These are phyloP conservation scores for Andricus quercusramuli DNA, from an alignment of 2,888 invertebrate genomes.

Conservation along the genomic window DNA sequence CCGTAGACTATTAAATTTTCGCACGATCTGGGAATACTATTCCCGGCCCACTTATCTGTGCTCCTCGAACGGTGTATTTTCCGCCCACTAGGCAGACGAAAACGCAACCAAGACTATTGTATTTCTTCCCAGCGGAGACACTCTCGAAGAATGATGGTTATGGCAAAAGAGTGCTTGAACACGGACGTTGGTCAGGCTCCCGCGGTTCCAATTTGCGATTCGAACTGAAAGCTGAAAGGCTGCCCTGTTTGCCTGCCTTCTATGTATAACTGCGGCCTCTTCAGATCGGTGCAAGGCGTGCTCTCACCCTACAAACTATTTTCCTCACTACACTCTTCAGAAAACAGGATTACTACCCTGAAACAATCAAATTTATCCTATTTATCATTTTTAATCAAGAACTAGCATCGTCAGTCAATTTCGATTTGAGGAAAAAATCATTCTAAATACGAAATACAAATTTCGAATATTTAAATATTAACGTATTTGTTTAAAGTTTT, in stretches of 20 bases:
- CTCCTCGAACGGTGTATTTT: conserved; percentile 19
- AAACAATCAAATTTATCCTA: neutral
- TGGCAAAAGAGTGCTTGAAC: conserved; percentile 76
- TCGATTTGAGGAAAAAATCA: no score
- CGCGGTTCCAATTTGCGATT: conserved; percentile 71
- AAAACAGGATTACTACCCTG: neutral
- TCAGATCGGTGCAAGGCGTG: conserved; percentile 2
- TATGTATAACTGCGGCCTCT: conserved; percentile 9
- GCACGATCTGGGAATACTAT: neutral
- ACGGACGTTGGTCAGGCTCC: conserved; percentile 77
- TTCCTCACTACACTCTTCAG: neutral
- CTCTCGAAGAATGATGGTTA: conserved; percentile 73
- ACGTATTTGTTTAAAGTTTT: no score
- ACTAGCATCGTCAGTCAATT: no score
- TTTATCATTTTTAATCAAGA: neutral
- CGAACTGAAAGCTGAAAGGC: conserved; percentile 61
- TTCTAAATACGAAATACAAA: no score
- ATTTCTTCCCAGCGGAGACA: conserved; percentile 62
- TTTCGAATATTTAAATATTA: no score
- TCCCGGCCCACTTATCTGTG: neutral
- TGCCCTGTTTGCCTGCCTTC: conserved; percentile 55
- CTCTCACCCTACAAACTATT: neutral
- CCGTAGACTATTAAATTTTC: neutral
- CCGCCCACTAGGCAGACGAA: conserved; percentile 37
- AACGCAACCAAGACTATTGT: conserved; percentile 45